phyloP scores from a whole-genome alignment of 30 jellyfish, hydroid and myxozoan species.

The Pseudorhiza aurosa region DNA sequence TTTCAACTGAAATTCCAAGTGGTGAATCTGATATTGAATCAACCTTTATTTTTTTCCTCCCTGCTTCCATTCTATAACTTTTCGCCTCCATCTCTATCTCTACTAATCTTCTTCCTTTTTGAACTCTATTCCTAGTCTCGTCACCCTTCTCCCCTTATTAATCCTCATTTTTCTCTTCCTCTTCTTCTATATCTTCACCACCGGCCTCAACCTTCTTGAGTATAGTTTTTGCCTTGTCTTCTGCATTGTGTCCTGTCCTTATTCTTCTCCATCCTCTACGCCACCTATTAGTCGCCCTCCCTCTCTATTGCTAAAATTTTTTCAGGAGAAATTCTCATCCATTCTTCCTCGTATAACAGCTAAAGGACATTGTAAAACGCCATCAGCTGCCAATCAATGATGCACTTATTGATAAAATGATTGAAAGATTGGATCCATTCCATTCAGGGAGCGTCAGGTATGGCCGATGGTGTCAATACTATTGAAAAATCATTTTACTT shows the following conservation, averaged over 20 bases:
- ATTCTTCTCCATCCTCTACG: background rate
- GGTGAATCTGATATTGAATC: too few relatives aligned
- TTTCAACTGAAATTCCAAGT: too few relatives aligned
- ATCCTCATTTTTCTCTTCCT: background rate
- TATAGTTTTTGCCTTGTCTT: background rate
- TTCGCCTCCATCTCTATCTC: too few relatives aligned
- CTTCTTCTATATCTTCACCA: background rate
- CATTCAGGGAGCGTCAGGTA: conserved; percentile 56
- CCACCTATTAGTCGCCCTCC: background rate
- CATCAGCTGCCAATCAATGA: conserved; percentile 72
- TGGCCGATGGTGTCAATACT: too few relatives aligned
- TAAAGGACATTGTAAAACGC: conserved; percentile 67
- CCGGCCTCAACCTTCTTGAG: background rate
- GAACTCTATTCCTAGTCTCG: too few relatives aligned
- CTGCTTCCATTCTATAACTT: too few relatives aligned
- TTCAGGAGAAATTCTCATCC: too few relatives aligned
- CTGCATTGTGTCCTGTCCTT: background rate
- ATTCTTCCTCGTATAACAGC: conserved; percentile 27
- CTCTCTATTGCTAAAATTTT: background rate
- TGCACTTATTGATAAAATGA: conserved; percentile 54
- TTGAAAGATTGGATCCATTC: conserved; percentile 64
- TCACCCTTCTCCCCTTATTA: background rate
- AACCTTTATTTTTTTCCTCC: too few relatives aligned
- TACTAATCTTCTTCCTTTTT: too few relatives aligned
- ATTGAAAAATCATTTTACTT: too few relatives aligned